phyloP scores from a whole-genome alignment of 2,113 vertebrate species.

The Ramphastos sulfuratus region DNA sequence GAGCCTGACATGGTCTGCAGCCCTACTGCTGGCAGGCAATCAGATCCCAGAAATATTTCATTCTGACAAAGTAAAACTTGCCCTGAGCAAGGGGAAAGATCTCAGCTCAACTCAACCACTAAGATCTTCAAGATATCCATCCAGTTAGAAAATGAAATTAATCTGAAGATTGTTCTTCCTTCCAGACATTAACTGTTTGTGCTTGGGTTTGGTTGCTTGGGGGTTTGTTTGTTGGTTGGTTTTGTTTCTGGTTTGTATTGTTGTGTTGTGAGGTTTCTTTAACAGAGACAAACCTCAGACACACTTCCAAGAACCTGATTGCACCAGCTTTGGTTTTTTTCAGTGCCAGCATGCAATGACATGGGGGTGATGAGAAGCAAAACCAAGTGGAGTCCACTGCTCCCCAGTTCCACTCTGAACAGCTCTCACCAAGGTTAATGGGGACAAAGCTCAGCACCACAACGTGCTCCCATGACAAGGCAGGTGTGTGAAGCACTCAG shows the following conservation, averaged over 20 bases:
- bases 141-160: not conserved
- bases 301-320: not conserved
- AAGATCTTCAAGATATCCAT: not conserved
- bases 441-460: not conserved
- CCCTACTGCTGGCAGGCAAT: not conserved
- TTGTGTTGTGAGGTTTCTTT: not conserved
- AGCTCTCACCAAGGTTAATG: not conserved
- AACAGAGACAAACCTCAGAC: not conserved
- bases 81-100: not conserved
- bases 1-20: not conserved
- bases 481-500: not conserved
- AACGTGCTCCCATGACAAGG: fast-evolving
- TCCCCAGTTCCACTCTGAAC: not conserved
- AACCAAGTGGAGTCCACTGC: not conserved
- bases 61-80: not conserved
- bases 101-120: not conserved
- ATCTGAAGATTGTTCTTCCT: not conserved
- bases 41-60: not conserved
- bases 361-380: not conserved
- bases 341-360: not conserved
- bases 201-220: too few relatives aligned
- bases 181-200: not conserved
- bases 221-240: too few relatives aligned
- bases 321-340: not conserved
- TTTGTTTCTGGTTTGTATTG: too few relatives aligned